Conservation (phyloP, 2,888 invertebrate genomes). For the Yponomeuta cagnagella region DNA sequence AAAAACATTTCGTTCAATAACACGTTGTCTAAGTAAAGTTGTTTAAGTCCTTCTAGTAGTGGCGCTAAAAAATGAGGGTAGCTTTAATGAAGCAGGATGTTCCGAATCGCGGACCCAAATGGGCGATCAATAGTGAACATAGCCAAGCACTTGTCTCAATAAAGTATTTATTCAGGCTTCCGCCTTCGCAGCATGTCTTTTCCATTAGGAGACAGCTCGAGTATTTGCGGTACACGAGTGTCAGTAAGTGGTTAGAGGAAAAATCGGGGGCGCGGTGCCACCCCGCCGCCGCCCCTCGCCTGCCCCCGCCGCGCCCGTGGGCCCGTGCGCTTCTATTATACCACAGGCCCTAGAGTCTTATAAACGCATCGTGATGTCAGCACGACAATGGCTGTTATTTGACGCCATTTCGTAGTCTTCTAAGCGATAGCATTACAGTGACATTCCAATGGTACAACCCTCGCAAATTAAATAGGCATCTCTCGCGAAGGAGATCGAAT, state of each 20-base stretch:
- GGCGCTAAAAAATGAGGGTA: neutral
- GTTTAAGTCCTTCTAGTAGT: neutral
- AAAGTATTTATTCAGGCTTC: conserved; percentile 69
- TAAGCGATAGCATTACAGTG: too few relatives aligned
- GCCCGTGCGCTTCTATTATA: too few relatives aligned
- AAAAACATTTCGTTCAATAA: too few relatives aligned
- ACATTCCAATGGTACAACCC: too few relatives aligned
- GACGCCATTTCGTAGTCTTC: too few relatives aligned
- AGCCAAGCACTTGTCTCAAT: conserved; percentile 62
- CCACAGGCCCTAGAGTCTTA: too few relatives aligned
- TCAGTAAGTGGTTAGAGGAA: conserved; percentile 56
- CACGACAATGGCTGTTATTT: too few relatives aligned
- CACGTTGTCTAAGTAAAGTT: too few relatives aligned
- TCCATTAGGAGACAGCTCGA: conserved; percentile 70
- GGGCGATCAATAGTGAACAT: conserved; percentile 49
- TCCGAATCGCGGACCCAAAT: conserved; percentile 15
- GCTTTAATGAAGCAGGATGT: neutral
- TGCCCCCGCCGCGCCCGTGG: neutral
- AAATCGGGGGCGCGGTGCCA: conserved; percentile 31
- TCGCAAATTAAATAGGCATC: too few relatives aligned
- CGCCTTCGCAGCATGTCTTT: conserved; percentile 68
- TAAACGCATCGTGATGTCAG: too few relatives aligned
- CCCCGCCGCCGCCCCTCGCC: neutral
- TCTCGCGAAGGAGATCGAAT: too few relatives aligned
- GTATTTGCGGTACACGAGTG: conserved; percentile 70